Evolutionary conservation across 2,113 vertebrate genomes (phyloP).

Genomic region (Microcebus lehilahytsara): DNA sequence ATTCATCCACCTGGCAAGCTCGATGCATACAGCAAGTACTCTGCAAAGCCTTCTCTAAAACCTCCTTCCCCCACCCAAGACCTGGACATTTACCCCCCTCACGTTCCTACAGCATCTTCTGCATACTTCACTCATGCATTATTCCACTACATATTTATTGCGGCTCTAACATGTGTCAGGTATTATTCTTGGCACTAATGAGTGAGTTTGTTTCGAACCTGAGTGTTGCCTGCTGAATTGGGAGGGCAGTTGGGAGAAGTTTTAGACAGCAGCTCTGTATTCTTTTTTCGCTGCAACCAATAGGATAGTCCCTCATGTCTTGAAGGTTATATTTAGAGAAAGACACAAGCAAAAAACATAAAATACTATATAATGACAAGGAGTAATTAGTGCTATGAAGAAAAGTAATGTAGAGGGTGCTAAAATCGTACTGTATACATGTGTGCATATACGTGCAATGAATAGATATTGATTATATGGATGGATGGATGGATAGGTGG

Average conservation of each 20-base stretch:
- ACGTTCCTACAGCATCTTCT: background rate
- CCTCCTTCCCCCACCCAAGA: background rate
- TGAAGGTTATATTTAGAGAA: background rate
- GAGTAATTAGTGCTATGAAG: background rate
- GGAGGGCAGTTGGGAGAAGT: too few species aligned
- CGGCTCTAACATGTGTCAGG: background rate
- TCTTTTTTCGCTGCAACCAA: too few species aligned
- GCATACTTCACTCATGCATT: background rate
- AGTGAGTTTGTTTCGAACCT: too few species aligned
- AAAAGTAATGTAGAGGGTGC: background rate
- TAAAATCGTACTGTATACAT: background rate
- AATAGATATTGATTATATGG: background rate
- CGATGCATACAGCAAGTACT: background rate
- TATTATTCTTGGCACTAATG: background rate
- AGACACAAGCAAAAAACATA: background rate
- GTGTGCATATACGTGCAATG: background rate
- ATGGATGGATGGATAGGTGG: background rate
- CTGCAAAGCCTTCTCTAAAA: background rate
- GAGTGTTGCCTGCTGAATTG: too few species aligned
- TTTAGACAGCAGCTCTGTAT: too few species aligned
- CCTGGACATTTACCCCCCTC: background rate
- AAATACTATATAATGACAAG: background rate
- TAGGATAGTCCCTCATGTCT: background rate
- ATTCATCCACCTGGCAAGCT: background rate
- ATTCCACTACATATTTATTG: background rate